Evolutionary conservation across 2,113 vertebrate species (phyloP).

Genomic region (Lophotis ruficrista): DNA sequence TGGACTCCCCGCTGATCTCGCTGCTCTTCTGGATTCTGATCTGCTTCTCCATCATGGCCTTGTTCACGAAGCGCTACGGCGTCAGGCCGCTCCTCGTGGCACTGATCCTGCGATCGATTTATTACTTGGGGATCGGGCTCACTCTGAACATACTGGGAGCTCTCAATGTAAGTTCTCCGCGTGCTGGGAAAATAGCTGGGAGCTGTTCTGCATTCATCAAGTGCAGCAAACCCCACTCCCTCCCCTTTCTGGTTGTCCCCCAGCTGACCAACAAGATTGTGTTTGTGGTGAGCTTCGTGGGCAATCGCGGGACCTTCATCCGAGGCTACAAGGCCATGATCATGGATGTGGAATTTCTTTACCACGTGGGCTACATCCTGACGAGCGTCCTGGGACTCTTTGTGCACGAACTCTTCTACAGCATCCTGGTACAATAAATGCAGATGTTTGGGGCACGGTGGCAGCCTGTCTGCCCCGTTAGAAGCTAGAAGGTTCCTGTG

Average conservation of each 20-base stretch:
- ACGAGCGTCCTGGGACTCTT: conserved; percentile 94
- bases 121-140: conserved; percentile 93
- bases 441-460: neutral
- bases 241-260: neutral
- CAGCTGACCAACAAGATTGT: conserved; percentile 97
- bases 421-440: conserved; percentile 84
- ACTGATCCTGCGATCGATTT: conserved; percentile 90
- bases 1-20: conserved; percentile 87
- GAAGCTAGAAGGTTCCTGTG: neutral
- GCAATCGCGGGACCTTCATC: conserved; percentile 96
- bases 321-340: conserved; percentile 96
- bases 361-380: conserved; percentile 93
- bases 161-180: conserved; percentile 79
- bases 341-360: conserved; percentile 96
- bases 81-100: conserved; percentile 90
- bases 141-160: conserved; percentile 90
- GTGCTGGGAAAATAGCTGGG: neutral
- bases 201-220: fast-evolving
- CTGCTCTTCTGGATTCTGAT: conserved; percentile 92
- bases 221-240: neutral
- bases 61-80: conserved; percentile 90
- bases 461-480: neutral
- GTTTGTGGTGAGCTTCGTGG: conserved; percentile 97
- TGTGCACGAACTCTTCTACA: conserved; percentile 96
- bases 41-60: conserved; percentile 86